Percentiles rank a stretch among this genome's conserved stretches.
Evolutionary conservation across 2,888 invertebrate species (phyloP).

Genomic region (Cerastis leucographa): DNA sequence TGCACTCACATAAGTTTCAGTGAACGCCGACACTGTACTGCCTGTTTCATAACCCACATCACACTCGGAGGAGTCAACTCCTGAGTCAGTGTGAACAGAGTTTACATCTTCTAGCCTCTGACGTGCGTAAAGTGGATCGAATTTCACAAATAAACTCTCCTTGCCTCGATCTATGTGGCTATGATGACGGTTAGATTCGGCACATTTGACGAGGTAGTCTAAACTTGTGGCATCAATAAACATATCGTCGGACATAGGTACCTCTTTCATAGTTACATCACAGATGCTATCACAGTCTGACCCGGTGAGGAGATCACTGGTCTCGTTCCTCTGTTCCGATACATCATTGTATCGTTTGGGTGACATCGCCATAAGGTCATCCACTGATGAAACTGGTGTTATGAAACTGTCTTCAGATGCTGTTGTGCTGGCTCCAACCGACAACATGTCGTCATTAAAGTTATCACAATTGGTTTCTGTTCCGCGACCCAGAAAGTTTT

Average conservation of each 20-base stretch:
- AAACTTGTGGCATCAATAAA: conserved; percentile 91
- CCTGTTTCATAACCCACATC: conserved; percentile 88
- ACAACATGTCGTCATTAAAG: conserved; percentile 75
- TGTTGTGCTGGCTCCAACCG: conserved; percentile 74
- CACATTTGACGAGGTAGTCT: conserved; percentile 89
- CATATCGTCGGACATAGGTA: conserved; percentile 81
- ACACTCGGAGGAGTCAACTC: conserved; percentile 77
- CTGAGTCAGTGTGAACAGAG: conserved; percentile 71
- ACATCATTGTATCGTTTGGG: conserved; percentile 74
- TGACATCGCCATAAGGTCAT: conserved; percentile 84
- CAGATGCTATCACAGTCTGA: conserved; percentile 84
- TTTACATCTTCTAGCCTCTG: conserved; percentile 71
- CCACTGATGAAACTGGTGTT: conserved; percentile 83
- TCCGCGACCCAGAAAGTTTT: conserved; percentile 76
- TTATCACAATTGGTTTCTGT: conserved; percentile 46
- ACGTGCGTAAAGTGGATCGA: conserved; percentile 90
- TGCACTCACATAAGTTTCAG: conserved; percentile 74
- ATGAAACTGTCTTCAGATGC: conserved; percentile 81
- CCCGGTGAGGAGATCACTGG: conserved; percentile 84
- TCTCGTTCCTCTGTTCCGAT: conserved; percentile 74
- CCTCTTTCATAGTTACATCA: conserved; percentile 86
- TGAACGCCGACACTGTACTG: conserved; percentile 80
- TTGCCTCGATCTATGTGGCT: conserved; percentile 85
- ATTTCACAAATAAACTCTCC: conserved; percentile 93
- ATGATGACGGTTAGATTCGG: conserved; percentile 81